A percentile compares a stretch with the other conserved stretches of the same genome.
These are phyloP conservation scores for Proterorhinus semilunaris DNA, from an alignment of 2,113 vertebrate species.

Conservation along the genomic window DNA sequence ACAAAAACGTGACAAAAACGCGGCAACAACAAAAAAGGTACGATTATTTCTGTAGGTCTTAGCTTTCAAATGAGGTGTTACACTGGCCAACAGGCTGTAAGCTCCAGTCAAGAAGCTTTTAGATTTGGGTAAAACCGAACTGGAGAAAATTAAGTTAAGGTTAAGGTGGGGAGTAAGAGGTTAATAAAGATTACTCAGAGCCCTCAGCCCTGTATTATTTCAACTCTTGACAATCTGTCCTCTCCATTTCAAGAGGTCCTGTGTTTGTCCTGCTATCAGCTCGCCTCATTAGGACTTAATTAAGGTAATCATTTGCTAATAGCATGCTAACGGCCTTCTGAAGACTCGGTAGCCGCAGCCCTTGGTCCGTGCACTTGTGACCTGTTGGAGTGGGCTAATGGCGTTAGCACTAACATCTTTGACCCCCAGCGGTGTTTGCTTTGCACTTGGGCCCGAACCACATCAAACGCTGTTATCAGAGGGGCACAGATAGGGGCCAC, in stretches of 20 bases:
- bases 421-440: constrained; percentile 45
- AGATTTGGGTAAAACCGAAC: too few species aligned
- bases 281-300: constrained; percentile 30
- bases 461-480: constrained; percentile 58
- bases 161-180: too few species aligned
- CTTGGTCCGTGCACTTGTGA: constrained; percentile 33
- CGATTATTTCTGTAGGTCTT: too few species aligned
- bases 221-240: neutral
- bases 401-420: constrained; percentile 43
- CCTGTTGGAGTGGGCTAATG: constrained; percentile 46
- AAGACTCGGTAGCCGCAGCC: constrained; percentile 15
- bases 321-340: constrained; percentile 22
- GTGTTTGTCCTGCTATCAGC: constrained; percentile 17
- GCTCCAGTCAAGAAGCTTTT: too few species aligned
- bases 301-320: constrained; percentile 43
- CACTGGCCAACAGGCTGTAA: too few species aligned
- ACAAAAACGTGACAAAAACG: too few species aligned
- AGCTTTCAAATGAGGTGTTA: too few species aligned
- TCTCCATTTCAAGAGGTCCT: neutral
- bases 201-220: too few species aligned
- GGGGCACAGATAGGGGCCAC: constrained; percentile 27
- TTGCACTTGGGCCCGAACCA: constrained; percentile 48
- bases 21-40: too few species aligned
- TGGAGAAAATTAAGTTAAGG: too few species aligned
- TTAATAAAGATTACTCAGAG: too few species aligned